Conservation (phyloP, 2,797 vertebrate genomes). For the Onychomys leucogaster region DNA sequence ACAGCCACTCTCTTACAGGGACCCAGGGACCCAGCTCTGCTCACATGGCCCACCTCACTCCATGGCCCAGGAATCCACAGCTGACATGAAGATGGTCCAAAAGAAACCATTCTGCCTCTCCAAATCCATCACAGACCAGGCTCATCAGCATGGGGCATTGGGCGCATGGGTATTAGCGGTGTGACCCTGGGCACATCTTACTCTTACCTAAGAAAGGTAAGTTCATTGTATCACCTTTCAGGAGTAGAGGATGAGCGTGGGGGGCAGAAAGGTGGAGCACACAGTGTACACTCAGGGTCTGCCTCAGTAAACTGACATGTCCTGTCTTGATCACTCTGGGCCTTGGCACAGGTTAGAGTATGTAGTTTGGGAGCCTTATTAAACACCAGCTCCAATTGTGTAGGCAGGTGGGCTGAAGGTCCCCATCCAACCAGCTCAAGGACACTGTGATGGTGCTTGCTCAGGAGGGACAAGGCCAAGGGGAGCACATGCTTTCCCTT, state of each 20-base stretch:
- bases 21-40: not conserved
- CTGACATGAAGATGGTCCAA: not conserved
- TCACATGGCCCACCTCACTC: not conserved
- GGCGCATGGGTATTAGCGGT: fast-evolving
- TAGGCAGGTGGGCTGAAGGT: not conserved
- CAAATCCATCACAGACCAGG: not conserved
- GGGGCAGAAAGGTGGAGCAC: not conserved
- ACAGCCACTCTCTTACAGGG: not conserved
- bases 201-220: not conserved
- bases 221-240: not conserved
- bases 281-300: too few species aligned
- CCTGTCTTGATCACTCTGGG: too few species aligned
- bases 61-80: not conserved
- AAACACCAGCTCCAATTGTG: not conserved
- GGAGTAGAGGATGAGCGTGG: too few species aligned
- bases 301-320: not conserved
- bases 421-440: not conserved
- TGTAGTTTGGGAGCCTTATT: not conserved
- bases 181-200: not conserved
- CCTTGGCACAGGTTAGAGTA: not conserved
- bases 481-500: too few species aligned
- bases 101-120: too few species aligned
- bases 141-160: too few species aligned
- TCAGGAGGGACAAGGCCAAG: not conserved
- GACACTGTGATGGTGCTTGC: not conserved